A percentile compares a stretch with the other conserved stretches of the same genome.
Evolutionary conservation across 2,888 invertebrate species (phyloP).

Genomic region (Dasysyrphus tricinctus): DNA sequence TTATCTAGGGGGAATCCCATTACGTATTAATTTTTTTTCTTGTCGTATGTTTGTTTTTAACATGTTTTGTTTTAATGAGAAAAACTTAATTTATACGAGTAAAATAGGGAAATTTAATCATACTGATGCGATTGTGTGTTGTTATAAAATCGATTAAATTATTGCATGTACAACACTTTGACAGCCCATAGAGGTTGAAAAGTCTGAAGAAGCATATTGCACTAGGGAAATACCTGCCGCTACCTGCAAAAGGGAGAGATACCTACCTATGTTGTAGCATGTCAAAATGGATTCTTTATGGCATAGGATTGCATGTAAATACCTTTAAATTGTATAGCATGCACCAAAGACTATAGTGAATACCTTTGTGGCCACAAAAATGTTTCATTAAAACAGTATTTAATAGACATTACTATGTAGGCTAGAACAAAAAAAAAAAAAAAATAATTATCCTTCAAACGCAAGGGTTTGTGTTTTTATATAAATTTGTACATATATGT

Average conservation of each 20-base stretch:
- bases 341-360: not conserved
- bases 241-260: not conserved
- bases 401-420: not conserved
- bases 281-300: not conserved
- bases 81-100: not conserved
- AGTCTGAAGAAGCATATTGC: conserved; percentile 2
- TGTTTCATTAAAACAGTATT: not conserved
- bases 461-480: not conserved
- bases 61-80: conserved; percentile 1
- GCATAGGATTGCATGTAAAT: conserved; percentile 1
- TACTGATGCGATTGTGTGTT: not conserved
- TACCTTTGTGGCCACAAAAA: conserved; percentile 7
- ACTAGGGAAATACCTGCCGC: not conserved
- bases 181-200: not conserved
- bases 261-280: not conserved
- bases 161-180: conserved; percentile 9
- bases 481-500: too few species aligned
- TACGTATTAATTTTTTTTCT: conserved; percentile 19
- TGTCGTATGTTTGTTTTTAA: not conserved
- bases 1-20: not conserved
- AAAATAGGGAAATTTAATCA: conserved; percentile 6
- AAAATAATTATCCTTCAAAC: not conserved
- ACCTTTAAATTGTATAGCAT: conserved; percentile 2
- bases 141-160: conserved; percentile 15
- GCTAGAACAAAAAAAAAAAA: not conserved